A percentile compares a stretch with the other conserved stretches of the same genome.
phyloP scores from a whole-genome alignment of 1,140 invertebrate species.

The Melanaphis sacchari region DNA sequence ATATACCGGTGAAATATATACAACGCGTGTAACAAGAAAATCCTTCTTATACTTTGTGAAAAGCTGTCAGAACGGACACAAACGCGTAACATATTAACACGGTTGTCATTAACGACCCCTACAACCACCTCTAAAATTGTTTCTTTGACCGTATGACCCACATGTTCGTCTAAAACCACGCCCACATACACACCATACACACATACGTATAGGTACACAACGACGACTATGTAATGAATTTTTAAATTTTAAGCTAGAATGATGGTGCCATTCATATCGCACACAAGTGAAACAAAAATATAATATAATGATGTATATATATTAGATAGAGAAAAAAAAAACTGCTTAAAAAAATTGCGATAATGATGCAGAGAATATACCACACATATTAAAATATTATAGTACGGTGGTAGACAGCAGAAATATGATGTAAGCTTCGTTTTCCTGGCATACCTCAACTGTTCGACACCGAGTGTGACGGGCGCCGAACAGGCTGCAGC shows the following conservation, averaged over 20 bases:
- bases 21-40: conserved; percentile 43
- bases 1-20: conserved; percentile 23
- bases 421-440: background rate
- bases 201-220: background rate
- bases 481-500: too few species aligned
- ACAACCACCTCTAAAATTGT: background rate
- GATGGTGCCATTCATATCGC: background rate
- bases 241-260: background rate
- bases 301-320: background rate
- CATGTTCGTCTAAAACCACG: background rate
- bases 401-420: too few species aligned
- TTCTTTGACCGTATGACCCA: conserved; percentile 39
- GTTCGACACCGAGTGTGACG: background rate
- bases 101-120: conserved; percentile 34
- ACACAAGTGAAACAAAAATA: background rate
- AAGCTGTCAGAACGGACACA: conserved; percentile 41
- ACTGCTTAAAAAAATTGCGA: background rate
- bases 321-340: background rate
- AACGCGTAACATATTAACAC: conserved; percentile 37
- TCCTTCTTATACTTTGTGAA: conserved; percentile 39
- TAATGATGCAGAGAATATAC: background rate
- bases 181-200: background rate
- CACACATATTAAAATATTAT: background rate
- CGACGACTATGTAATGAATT: background rate
- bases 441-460: background rate